phyloP scores from a whole-genome alignment of 2,797 vertebrate species.

The Fistularia tabacaria region DNA sequence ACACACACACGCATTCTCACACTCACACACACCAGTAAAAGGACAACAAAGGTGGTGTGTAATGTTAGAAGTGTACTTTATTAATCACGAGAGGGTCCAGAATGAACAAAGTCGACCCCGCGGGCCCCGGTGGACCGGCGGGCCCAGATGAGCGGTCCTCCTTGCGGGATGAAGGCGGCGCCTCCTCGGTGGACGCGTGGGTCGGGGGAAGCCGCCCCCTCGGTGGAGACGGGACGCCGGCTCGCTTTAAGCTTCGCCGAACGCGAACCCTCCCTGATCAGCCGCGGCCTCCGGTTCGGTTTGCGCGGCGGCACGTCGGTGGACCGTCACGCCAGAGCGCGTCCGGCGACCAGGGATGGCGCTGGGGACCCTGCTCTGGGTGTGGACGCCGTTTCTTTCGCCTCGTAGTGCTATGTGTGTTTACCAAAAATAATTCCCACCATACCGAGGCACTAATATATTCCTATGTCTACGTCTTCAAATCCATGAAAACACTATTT shows the following conservation, averaged over 20 bases:
- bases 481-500: slow-evolving; percentile 67
- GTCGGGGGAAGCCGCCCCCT: no score
- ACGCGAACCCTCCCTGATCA: no score
- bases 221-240: no score
- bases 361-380: slow-evolving; percentile 15
- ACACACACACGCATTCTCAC: slow-evolving; percentile 11
- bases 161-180: no score
- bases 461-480: slow-evolving; percentile 57
- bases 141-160: no score
- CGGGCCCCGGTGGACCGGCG: slow-evolving; percentile 47
- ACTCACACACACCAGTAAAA: no score
- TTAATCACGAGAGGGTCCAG: slow-evolving; percentile 75
- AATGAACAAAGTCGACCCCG: slow-evolving; percentile 59
- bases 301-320: no score
- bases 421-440: slow-evolving; percentile 70
- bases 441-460: slow-evolving; percentile 77
- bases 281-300: no score
- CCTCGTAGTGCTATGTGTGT: slow-evolving; percentile 60
- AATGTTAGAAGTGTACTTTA: slow-evolving; percentile 77
- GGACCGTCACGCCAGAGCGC: no score
- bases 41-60: not conserved
- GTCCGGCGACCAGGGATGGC: not conserved
- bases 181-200: no score
- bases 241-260: no score
- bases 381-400: slow-evolving; percentile 23